Base-by-base conservation (phyloP, 2,888 invertebrate genomes). In the Drosophila maculinotata region DNA sequence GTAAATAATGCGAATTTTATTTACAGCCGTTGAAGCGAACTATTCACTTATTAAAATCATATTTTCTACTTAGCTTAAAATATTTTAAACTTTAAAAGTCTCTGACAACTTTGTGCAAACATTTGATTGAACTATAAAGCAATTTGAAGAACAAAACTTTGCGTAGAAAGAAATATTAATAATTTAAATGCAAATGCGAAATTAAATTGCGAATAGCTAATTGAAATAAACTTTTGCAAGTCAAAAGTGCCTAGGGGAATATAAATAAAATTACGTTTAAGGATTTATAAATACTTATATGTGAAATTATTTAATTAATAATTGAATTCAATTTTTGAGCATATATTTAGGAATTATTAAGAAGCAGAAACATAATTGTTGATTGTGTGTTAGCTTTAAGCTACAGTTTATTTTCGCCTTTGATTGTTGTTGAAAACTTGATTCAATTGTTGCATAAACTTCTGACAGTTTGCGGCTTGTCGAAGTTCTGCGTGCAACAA, bases 381-480 rank as follows among this genome's bases (percentile, higher is more conserved):
- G 9, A 0, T 14, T n/a, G 28, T 44, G 15, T 12, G 17, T 6
- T 17, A n/a, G n/a, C n/a, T n/a, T n/a, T n/a, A n/a, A n/a, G n/a
- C 8, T 17, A 8, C 10, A 9, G 6, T 12, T 39, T 39, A 9
- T 51, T 15, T 41, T 15, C 10, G 15, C 1, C 3, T 7, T 15
- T 3, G 20, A 12, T 26, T 36, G 14, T 10, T 53, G 52, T 20
- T 47, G 15, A 15, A 14, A 44, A 44, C 25, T 36, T 65, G 63
- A 54, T 65, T 65, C 47, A 65, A 60, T 60, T 78, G 69, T 58
- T 75, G 59, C 57, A 58, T 9, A 60, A 76, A 69, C 59, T 78
- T 78, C 39, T 44, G 78, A 73, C 69, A 69, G 41, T 44, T 59
- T 72, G 67, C 36, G 42, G 59, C 42, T 30, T n/a, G 8, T 25